A percentile compares a stretch with the other conserved stretches of the same genome.
phyloP scores from a whole-genome alignment of 2,888 invertebrate species.

The Drosophila melanosoma region DNA sequence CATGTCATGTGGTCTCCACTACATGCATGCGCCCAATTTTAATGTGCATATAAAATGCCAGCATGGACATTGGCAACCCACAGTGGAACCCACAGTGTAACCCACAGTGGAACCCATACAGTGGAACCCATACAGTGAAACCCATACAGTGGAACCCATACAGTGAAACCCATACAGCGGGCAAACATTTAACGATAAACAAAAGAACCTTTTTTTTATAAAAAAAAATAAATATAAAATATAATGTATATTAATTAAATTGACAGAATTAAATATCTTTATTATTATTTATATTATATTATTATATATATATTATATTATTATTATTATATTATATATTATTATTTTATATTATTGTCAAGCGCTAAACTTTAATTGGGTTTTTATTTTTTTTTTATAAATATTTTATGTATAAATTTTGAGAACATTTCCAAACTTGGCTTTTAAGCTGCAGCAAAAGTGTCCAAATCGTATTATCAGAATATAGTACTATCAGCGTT shows the following conservation, averaged over 20 bases:
- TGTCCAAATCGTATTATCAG: background rate
- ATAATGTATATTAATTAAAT: background rate
- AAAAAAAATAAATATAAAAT: too few species aligned
- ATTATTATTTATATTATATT: too few species aligned
- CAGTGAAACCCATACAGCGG: too few species aligned
- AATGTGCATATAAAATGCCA: slow-evolving; percentile 60
- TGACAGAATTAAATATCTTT: background rate
- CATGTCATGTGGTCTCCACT: slow-evolving; percentile 44
- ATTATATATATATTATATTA: too few species aligned
- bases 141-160: slow-evolving; percentile 28
- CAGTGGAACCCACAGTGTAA: slow-evolving; percentile 26
- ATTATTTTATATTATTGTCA: too few species aligned
- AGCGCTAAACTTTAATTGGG: too few species aligned
- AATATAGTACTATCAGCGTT: background rate
- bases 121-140: background rate
- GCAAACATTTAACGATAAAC: too few species aligned
- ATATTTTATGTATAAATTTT: too few species aligned
- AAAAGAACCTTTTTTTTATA: too few species aligned
- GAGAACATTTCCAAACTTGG: too few species aligned
- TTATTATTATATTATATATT: too few species aligned
- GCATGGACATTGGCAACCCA: slow-evolving; percentile 39
- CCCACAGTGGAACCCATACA: slow-evolving; percentile 11
- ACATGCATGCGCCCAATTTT: slow-evolving; percentile 62
- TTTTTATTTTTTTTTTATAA: too few species aligned
- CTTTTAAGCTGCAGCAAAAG: background rate